These are phyloP conservation scores for Chromobotia macracanthus DNA, from an alignment of 2,797 vertebrate species.

Conservation along the genomic window DNA sequence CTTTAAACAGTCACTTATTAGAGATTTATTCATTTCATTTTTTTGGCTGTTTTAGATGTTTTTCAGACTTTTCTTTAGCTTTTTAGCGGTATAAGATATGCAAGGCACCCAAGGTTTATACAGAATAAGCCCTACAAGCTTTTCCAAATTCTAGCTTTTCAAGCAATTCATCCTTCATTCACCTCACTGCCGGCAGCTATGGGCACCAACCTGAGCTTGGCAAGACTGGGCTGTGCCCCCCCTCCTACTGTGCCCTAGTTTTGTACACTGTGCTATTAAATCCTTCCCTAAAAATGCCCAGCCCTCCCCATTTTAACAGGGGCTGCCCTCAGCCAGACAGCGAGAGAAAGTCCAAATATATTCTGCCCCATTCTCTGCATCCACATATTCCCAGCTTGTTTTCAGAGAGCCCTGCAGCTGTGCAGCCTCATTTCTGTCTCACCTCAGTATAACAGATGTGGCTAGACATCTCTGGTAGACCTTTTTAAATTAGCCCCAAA, in stretches of 20 bases:
- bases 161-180: slow-evolving; percentile 67
- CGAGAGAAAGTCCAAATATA: slow-evolving; percentile 1
- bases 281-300: slow-evolving; percentile 19
- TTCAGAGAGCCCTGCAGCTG: slow-evolving; percentile 17
- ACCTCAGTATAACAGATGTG: slow-evolving; percentile 14
- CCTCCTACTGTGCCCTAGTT: slow-evolving; percentile 46
- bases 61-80: not conserved
- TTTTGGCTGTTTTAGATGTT: not conserved
- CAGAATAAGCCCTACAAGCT: slow-evolving; percentile 31
- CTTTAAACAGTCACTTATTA: not conserved
- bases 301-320: not conserved
- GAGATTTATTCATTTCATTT: not conserved
- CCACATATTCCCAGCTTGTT: slow-evolving; percentile 34
- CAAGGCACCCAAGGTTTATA: not conserved
- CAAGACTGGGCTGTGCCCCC: slow-evolving; percentile 3
- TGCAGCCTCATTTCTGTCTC: not conserved
- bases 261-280: slow-evolving; percentile 21
- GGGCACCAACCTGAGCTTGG: slow-evolving; percentile 45
- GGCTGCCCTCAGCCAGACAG: slow-evolving; percentile 1
- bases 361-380: slow-evolving; percentile 7
- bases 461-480: slow-evolving; percentile 8
- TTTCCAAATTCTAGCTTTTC: slow-evolving; percentile 34
- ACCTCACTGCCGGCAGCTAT: slow-evolving; percentile 61
- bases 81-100: not conserved
- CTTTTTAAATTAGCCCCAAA: not conserved